Percentiles rank a stretch among this genome's conserved stretches.
phyloP scores from a whole-genome alignment of 2,888 invertebrate species.

The Torymus aiolomorphi region DNA sequence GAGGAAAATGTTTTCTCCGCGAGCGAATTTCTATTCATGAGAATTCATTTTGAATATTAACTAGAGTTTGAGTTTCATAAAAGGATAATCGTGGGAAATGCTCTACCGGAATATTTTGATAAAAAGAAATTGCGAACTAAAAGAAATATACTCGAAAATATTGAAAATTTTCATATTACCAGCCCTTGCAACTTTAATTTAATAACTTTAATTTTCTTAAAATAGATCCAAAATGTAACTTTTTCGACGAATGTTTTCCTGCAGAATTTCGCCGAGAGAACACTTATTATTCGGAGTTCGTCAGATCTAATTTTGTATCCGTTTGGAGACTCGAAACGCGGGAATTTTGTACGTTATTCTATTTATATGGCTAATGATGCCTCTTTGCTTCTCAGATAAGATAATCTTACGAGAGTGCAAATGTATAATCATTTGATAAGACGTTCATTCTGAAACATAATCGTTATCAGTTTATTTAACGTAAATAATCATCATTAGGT shows the following conservation, averaged over 20 bases:
- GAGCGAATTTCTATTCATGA: slow-evolving; percentile 32
- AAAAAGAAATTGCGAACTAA: neutral
- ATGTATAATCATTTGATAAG: slow-evolving; percentile 27
- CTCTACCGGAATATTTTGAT: slow-evolving; percentile 12
- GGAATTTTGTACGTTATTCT: slow-evolving; percentile 25
- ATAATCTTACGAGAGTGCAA: slow-evolving; percentile 21
- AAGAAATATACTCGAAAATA: neutral
- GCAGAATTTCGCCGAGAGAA: no score
- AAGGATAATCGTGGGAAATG: slow-evolving; percentile 19
- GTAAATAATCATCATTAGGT: neutral
- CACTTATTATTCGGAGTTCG: slow-evolving; percentile 1
- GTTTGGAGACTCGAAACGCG: neutral
- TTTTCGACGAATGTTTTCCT: no score
- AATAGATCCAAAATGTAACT: no score
- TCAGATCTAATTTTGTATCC: slow-evolving; percentile 16
- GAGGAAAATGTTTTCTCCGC: slow-evolving; percentile 34
- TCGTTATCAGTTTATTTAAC: neutral
- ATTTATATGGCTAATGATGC: slow-evolving; percentile 36
- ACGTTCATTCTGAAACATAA: neutral
- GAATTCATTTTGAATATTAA: slow-evolving; percentile 47
- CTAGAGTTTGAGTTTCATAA: slow-evolving; percentile 34
- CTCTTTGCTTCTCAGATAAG: slow-evolving; percentile 22
- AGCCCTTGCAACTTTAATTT: no score
- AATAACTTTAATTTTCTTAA: no score
- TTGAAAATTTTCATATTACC: no score